Base-by-base conservation (phyloP, 2,888 invertebrate genomes). In the Nemurella pictetii region DNA sequence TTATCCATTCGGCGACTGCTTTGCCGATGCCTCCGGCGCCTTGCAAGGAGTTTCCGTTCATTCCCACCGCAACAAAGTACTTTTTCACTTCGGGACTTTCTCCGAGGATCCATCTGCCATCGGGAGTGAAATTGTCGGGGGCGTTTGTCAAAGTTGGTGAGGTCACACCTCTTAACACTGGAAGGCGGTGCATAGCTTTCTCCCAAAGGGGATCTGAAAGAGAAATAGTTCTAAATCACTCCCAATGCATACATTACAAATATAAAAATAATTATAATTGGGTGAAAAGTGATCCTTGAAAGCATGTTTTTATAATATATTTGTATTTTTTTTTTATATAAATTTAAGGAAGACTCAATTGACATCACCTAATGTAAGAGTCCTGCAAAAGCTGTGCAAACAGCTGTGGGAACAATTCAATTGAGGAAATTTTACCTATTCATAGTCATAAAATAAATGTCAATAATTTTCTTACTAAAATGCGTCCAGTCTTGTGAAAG, bases 21-120 rank as follows among this genome's bases (percentile, higher is more conserved):
- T 92, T 93, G 25, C 95, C 95, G 83, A 94, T 93, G 2, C 95
- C 95, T 85, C 94, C 95, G 80, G 94, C 94, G n/a, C 93, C 93
- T 89, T 94, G 94, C 77, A 94, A 90, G 12, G 94, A 93, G 88
- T 93, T 93, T 5, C 94, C 94, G 90, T 94, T 94, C 93, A 95
- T 94, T 30, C 95, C 95, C 85, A 94, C 94, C 80, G 94, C 94
- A n/a, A 94, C 94, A 89, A 93, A 95, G 89, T 95, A 95, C 88
- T 95, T 95, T 86, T 92, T 92, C 20, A 95, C 92, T 91, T 94
- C 94, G 0, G 94, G 93, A 32, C 93, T 92, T 89, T 94, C 93
- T 32, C 95, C 95, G 15, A 95, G 88, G 87, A 94, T 93, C 93
- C 94, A 94, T 88, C 93, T 91, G 12, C 94, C 94, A 90, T 95